phyloP scores from a whole-genome alignment of 1,140 invertebrate genomes.

The Holotrichia oblita region DNA sequence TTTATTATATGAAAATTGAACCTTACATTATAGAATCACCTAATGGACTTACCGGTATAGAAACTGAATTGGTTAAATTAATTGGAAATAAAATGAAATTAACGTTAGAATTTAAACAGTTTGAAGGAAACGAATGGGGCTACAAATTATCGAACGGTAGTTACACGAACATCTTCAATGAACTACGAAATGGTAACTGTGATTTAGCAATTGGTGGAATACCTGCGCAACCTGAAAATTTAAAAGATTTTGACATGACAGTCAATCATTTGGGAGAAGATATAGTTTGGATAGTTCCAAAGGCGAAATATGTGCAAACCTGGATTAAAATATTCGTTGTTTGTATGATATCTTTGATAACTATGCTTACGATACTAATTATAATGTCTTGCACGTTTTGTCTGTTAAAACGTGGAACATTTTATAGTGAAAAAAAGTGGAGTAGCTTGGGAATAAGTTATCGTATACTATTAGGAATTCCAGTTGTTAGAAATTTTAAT shows the following conservation, averaged over 20 bases:
- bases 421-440: neutral
- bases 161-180: conserved; percentile 8
- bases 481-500: neutral
- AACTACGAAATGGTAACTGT: neutral
- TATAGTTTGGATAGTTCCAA: neutral
- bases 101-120: neutral
- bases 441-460: neutral
- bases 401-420: neutral
- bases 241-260: conserved; percentile 26
- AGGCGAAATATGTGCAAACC: neutral
- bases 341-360: neutral
- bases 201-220: conserved; percentile 27
- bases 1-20: neutral
- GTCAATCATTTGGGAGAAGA: conserved; percentile 24
- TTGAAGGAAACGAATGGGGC: conserved; percentile 6
- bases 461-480: neutral
- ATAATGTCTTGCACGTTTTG: neutral
- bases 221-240: neutral
- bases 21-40: neutral
- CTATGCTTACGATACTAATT: neutral
- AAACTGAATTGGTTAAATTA: conserved; percentile 25
- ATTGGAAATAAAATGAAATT: neutral
- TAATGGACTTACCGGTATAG: neutral
- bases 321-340: neutral
- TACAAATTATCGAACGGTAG: conserved; percentile 24